phyloP scores from a whole-genome alignment of 2,888 invertebrate genomes.

The Lacanobia wlatinum region DNA sequence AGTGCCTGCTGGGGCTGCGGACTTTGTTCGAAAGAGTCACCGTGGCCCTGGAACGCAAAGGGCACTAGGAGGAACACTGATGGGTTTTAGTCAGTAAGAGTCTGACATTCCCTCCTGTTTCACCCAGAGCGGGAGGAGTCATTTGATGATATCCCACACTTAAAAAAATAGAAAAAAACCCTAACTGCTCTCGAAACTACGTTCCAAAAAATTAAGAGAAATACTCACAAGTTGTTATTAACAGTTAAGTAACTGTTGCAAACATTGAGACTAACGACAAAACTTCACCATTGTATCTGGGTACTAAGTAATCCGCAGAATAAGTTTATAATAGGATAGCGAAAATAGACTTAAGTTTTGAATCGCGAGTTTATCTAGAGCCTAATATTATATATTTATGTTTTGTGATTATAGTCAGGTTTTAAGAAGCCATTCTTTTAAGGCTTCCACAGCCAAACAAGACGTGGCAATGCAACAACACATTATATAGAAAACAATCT shows the following conservation, averaged over 20 bases:
- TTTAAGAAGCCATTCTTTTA: neutral
- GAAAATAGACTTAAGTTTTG: conserved; percentile 34
- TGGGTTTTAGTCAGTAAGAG: no score
- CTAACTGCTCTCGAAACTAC: neutral
- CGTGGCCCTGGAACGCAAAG: no score
- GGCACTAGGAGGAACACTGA: no score
- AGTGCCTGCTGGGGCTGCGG: no score
- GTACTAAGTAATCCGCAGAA: conserved; percentile 45
- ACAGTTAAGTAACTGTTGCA: conserved; percentile 26
- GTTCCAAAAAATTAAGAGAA: conserved; percentile 21
- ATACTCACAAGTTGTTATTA: conserved; percentile 29
- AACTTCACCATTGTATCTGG: conserved; percentile 40
- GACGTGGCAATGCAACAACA: no score
- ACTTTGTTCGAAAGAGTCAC: no score
- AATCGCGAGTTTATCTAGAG: conserved; percentile 24
- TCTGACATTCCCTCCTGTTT: no score
- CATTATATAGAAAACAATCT: no score
- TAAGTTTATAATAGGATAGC: conserved; percentile 46
- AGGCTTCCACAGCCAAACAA: no score
- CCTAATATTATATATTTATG: conserved; percentile 11
- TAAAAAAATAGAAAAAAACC: no score
- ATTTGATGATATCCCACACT: no score
- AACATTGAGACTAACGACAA: conserved; percentile 41
- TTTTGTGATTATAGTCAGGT: neutral
- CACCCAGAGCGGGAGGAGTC: no score